A percentile compares a stretch with the other conserved stretches of the same genome.
phyloP scores from a whole-genome alignment of 2,888 invertebrate genomes.

The Campoplex capitator region DNA sequence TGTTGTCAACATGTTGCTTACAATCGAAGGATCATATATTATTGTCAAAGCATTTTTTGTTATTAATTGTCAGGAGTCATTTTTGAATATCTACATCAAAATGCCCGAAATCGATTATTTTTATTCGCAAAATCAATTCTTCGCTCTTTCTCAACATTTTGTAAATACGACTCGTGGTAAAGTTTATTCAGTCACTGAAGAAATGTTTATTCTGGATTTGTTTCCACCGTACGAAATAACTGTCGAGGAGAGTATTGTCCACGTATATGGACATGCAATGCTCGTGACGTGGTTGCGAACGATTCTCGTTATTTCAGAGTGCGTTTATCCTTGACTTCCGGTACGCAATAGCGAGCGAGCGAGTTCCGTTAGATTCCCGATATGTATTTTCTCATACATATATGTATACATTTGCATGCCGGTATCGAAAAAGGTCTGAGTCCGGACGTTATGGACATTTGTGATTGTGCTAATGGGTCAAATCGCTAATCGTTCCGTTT shows the following conservation, averaged over 20 bases:
- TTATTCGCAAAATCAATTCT: not conserved
- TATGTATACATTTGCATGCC: not conserved
- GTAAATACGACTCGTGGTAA: not conserved
- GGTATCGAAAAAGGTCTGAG: conserved; percentile 19
- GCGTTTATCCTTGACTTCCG: conserved; percentile 76
- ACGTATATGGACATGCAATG: conserved; percentile 76
- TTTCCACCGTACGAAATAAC: conserved; percentile 33
- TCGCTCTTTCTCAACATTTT: not conserved
- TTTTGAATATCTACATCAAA: not conserved
- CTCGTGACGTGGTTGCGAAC: conserved; percentile 75
- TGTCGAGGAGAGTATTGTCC: conserved; percentile 17
- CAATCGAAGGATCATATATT: not conserved
- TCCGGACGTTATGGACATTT: conserved; percentile 51
- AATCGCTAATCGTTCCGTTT: conserved; percentile 67
- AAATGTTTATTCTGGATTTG: conserved; percentile 19
- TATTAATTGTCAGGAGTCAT: not conserved
- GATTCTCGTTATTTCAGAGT: conserved; percentile 77
- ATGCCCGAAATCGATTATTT: not conserved
- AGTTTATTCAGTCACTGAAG: conserved; percentile 6
- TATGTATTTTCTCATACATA: not conserved
- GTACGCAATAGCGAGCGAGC: conserved; percentile 69
- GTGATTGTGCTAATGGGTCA: conserved; percentile 80
- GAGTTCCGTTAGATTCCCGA: conserved; percentile 74
- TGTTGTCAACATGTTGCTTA: not conserved
- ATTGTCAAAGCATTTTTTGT: not conserved